Base-by-base conservation (phyloP, 2,797 vertebrate species). In the Syndactyla subalaris region DNA sequence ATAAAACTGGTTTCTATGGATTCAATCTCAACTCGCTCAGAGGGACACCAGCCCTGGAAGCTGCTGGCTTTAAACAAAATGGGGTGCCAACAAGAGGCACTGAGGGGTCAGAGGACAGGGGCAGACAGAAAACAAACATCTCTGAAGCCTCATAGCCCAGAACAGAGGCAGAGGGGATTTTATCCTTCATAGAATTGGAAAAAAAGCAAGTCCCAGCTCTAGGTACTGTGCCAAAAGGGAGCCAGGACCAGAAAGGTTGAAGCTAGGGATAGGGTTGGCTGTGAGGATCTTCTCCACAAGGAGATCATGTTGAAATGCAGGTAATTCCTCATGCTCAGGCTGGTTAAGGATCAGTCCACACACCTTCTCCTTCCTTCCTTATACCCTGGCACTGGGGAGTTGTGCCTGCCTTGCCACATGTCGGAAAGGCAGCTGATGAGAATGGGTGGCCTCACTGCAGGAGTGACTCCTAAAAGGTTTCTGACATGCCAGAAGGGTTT, bases 181-280 rank as follows among this genome's bases (percentile, higher is more conserved):
- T n/a, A 58, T 52, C 59, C 68, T 70, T 58, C 65, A 26, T 27
- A 61, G 43, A 63, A 54, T 0, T 1, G 3, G 13, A 45, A 7
- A 2, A 13, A 14, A 12, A 3, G 18, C 43, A 12, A 4, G 1
- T 71, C 61, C 59, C 0, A 1, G 63, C 55, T 30, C 14, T 2
- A 4, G 16, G 21, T 17, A 5, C 0, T 0, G 29, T 18, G 10
- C 9, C 58, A 7, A 0, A 17, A 51, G 1, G 19, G 51, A 82
- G 54, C 15, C 9, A 5, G 38, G 71, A 32, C n/a, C 1, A 23
- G 74, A 27, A 65, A 58, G 21, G 34, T 24, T 46, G 12, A 39
- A 66, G 27, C 2, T 6, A 10, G 15, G 38, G 30, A 23, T 5
- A 23, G 16, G 8, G 9, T 7, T 49, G 45, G 51, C 18, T 46